These are phyloP conservation scores for Corydoras maculifer DNA, from an alignment of 2,113 vertebrate species.

Conservation along the genomic window DNA sequence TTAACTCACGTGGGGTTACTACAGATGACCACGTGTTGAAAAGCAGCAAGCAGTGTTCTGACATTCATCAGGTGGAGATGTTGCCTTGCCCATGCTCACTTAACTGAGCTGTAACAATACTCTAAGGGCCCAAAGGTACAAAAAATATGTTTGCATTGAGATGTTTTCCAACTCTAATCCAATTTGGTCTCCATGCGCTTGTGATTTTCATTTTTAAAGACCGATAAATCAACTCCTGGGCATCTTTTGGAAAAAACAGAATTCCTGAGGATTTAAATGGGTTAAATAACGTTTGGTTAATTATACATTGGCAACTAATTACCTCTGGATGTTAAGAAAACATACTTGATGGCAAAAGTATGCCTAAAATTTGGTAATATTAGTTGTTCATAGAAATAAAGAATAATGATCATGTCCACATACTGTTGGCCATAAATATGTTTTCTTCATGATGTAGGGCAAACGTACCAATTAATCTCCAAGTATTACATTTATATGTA, in stretches of 20 bases:
- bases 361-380: too few relatives aligned
- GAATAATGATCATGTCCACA: too few relatives aligned
- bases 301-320: slow-evolving; percentile 9
- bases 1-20: slow-evolving; percentile 40
- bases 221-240: not conserved
- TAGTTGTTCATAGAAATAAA: too few relatives aligned
- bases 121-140: too few relatives aligned
- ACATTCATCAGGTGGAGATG: slow-evolving; percentile 56
- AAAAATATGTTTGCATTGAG: too few relatives aligned
- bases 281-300: not conserved
- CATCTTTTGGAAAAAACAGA: slow-evolving; percentile 10
- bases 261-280: slow-evolving; percentile 37
- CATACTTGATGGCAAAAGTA: too few relatives aligned
- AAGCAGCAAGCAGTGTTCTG: slow-evolving; percentile 51
- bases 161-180: slow-evolving; percentile 1
- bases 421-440: too few relatives aligned
- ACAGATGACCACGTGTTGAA: slow-evolving; percentile 60
- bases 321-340: too few relatives aligned
- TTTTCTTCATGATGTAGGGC: too few relatives aligned
- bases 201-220: not conserved
- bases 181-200: not conserved
- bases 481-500: too few relatives aligned
- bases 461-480: too few relatives aligned
- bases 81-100: slow-evolving; percentile 48
- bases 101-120: slow-evolving; percentile 50